Evolutionary conservation across 2,113 vertebrate species (phyloP).

Genomic region (Dipodomys merriami): DNA sequence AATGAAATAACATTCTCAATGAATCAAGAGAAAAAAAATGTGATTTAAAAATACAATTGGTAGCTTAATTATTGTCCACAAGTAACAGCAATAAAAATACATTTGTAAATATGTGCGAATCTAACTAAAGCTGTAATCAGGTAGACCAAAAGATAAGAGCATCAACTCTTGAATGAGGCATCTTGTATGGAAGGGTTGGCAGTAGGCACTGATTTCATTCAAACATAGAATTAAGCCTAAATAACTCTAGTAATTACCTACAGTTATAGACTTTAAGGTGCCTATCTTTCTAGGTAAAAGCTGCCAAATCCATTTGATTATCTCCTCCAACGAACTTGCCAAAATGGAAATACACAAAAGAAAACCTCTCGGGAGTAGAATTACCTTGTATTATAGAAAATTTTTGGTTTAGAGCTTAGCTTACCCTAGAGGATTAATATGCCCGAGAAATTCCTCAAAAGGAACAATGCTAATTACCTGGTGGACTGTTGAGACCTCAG

Average conservation of each 20-base stretch:
- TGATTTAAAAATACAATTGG: not conserved
- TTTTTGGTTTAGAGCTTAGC: slow-evolving; percentile 19
- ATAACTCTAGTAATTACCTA: slow-evolving; percentile 65
- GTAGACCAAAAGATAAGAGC: slow-evolving; percentile 46
- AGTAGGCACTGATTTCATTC: slow-evolving; percentile 53
- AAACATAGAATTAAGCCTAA: slow-evolving; percentile 70
- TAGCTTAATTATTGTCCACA: not conserved
- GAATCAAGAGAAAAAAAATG: not conserved
- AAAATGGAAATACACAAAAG: slow-evolving; percentile 67
- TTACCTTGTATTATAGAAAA: slow-evolving; percentile 45
- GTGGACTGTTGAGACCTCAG: not conserved
- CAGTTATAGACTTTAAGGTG: slow-evolving; percentile 34
- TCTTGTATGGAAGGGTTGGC: slow-evolving; percentile 58
- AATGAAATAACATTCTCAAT: not conserved
- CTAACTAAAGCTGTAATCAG: slow-evolving; percentile 23
- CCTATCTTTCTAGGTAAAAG: slow-evolving; percentile 63
- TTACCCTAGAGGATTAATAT: slow-evolving; percentile 44
- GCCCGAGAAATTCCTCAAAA: slow-evolving; percentile 46
- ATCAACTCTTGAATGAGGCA: not conserved
- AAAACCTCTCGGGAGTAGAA: slow-evolving; percentile 55
- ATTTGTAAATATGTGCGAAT: slow-evolving; percentile 33
- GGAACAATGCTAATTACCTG: not conserved
- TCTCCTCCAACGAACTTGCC: slow-evolving; percentile 47
- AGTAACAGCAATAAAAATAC: not conserved
- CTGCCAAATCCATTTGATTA: slow-evolving; percentile 50